These are phyloP conservation scores for Lucilia cuprina DNA, from an alignment of 1,140 invertebrate species.

Conservation along the genomic window DNA sequence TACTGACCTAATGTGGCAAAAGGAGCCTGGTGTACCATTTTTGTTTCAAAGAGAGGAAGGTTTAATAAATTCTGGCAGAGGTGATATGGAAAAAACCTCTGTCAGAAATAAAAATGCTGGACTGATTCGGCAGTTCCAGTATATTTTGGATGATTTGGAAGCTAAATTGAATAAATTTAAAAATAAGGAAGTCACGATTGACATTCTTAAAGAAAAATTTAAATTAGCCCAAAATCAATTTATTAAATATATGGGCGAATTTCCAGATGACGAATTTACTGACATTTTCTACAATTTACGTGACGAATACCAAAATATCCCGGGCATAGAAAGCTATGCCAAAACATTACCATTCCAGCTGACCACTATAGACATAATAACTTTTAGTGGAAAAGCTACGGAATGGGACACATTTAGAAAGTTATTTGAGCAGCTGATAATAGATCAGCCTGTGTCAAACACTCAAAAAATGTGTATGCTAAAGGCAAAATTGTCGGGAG, in stretches of 20 bases:
- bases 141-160: neutral
- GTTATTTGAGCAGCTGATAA: neutral
- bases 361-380: neutral
- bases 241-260: neutral
- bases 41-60: no score
- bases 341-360: neutral
- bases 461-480: neutral
- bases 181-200: neutral
- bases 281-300: neutral
- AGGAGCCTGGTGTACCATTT: no score
- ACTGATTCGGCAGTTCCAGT: neutral
- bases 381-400: neutral
- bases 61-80: no score
- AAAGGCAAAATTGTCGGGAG: neutral
- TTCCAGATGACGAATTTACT: neutral
- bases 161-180: neutral
- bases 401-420: constrained; percentile 1
- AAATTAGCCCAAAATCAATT: neutral
- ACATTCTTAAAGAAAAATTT: neutral
- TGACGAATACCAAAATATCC: neutral
- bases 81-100: neutral
- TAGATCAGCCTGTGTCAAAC: neutral
- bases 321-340: neutral
- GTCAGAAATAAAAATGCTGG: neutral
- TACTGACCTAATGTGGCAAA: no score